Conservation (phyloP, 2,888 invertebrate species). For the Anodontia alba region DNA sequence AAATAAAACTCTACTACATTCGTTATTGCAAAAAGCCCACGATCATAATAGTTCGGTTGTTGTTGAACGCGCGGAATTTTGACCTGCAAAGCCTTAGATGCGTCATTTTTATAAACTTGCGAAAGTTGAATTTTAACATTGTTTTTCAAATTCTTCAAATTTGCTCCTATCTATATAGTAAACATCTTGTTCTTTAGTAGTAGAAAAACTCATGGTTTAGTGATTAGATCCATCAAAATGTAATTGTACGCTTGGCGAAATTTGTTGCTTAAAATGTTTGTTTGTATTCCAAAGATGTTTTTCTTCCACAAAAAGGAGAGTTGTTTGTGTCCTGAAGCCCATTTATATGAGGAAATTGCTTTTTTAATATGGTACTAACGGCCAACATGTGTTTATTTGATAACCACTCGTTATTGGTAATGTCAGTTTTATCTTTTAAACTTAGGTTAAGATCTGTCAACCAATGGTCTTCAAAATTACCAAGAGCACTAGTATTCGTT, state of each 20-base stretch:
- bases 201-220: slow-evolving; percentile 2
- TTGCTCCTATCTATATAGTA: slow-evolving; percentile 5
- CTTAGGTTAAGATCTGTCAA: not conserved
- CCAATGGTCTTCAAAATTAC: not conserved
- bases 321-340: slow-evolving; percentile 14
- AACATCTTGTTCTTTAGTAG: not conserved
- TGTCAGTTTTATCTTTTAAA: not conserved
- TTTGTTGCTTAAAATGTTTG: not conserved
- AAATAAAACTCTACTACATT: slow-evolving; percentile 21
- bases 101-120: not conserved
- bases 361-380: not conserved
- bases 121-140: slow-evolving; percentile 13
- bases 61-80: slow-evolving; percentile 10
- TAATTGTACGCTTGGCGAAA: slow-evolving; percentile 6
- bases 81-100: not conserved
- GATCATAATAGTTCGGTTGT: slow-evolving; percentile 13
- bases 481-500: not conserved
- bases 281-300: not conserved
- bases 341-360: slow-evolving; percentile 6
- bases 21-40: slow-evolving; percentile 5
- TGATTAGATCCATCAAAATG: slow-evolving; percentile 14
- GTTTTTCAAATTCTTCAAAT: slow-evolving; percentile 2
- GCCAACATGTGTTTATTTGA: slow-evolving; percentile 11
- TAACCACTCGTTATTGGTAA: slow-evolving; percentile 14
- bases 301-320: slow-evolving; percentile 6